phyloP scores from a whole-genome alignment of 2,888 invertebrate species.

The Drosophila engyochracea region DNA sequence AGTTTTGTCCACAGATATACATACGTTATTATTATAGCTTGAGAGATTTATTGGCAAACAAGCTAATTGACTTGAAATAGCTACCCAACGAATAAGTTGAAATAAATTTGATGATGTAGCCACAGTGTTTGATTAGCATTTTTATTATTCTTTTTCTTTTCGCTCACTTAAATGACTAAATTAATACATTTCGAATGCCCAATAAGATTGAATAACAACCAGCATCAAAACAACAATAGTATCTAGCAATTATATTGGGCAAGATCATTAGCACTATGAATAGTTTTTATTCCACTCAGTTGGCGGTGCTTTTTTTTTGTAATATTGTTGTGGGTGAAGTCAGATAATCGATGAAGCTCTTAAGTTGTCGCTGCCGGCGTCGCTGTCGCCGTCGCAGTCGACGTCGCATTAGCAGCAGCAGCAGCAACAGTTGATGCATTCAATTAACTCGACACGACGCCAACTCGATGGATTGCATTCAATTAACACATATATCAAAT shows the following conservation, averaged over 20 bases:
- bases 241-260: constrained; percentile 56
- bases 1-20: background rate
- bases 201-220: constrained; percentile 13
- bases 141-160: constrained; percentile 44
- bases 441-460: constrained; percentile 47
- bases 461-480: constrained; percentile 54
- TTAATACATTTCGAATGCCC: constrained; percentile 66
- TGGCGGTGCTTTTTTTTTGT: constrained; percentile 16
- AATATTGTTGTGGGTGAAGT: constrained; percentile 52
- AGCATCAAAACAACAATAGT: constrained; percentile 19
- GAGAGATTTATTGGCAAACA: background rate
- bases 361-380: constrained; percentile 23
- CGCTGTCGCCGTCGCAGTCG: constrained; percentile 12
- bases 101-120: constrained; percentile 11
- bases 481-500: constrained; percentile 44
- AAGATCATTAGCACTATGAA: constrained; percentile 68
- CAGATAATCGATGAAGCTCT: constrained; percentile 5
- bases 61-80: background rate
- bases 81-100: background rate
- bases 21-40: background rate
- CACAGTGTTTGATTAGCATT: constrained; percentile 44
- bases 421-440: constrained; percentile 29
- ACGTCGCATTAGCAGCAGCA: constrained; percentile 1
- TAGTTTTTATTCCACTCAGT: constrained; percentile 29
- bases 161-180: constrained; percentile 58